These are phyloP conservation scores for Lepidocyrtoides sp. DNA, from an alignment of 2,888 invertebrate genomes.

Conservation along the genomic window DNA sequence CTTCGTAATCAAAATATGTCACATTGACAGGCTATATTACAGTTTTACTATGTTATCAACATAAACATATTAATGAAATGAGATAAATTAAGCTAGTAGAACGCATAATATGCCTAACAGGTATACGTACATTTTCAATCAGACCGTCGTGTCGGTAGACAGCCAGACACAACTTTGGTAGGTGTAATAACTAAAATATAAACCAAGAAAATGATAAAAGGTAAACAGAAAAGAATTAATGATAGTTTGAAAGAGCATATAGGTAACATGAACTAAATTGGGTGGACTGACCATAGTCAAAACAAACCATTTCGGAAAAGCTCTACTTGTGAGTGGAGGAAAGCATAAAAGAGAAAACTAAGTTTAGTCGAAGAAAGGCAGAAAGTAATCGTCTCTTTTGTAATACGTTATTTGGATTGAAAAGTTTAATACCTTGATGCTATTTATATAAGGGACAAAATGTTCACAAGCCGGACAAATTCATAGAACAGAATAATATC, in stretches of 20 bases:
- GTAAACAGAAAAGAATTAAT: background rate
- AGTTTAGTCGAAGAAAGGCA: background rate
- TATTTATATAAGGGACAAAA: no score
- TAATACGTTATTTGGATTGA: no score
- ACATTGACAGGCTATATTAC: background rate
- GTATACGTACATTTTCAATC: background rate
- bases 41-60: background rate
- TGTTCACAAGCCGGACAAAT: no score
- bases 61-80: background rate
- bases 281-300: constrained; percentile 22
- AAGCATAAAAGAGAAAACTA: background rate
- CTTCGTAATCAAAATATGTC: no score
- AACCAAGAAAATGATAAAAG: background rate
- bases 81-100: no score
- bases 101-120: background rate
- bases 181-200: background rate
- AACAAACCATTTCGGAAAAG: background rate
- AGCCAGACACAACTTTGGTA: background rate
- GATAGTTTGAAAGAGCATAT: background rate
- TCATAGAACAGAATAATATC: no score
- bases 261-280: background rate
- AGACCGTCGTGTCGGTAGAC: background rate
- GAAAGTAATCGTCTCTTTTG: no score
- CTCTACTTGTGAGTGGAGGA: no score
- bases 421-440: no score